Base-by-base conservation (phyloP, 2,888 invertebrate genomes). In the Callyntrura guangdongensis region DNA sequence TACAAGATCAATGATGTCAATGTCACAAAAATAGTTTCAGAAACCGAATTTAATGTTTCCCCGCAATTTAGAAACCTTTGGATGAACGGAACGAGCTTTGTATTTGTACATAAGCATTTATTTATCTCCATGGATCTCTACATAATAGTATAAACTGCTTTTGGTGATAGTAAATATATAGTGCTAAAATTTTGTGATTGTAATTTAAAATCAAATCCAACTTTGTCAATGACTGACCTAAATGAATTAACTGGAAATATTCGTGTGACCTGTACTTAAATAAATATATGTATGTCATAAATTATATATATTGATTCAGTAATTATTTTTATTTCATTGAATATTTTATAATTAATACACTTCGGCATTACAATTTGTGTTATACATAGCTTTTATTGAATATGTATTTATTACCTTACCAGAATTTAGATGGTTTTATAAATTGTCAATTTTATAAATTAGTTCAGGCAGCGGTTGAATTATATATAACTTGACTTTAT, bases 251-350 rank as follows among this genome's bases (percentile, higher is more conserved):
- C n/a, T 53, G n/a, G 12, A 53, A 53, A 53, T 53, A 9, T 53
- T 2, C 53, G 8, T 53, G 2, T 14, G 12, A 53, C n/a, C 12
- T 53, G n/a, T 53, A 53, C 53, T 9, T 53, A 53, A 53, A 47
- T 59, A 64, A 64, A 9, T 64, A 25, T 5, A 25, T 64, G 64
- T 25, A 25, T 64, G 25, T 1, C 25, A 64, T 25, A 22, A 64
- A 25, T 11, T 5, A 64, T 64, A 25, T 64, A 25, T 59, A 59
- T 27, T 56, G 53, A 27, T 79, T 79, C 79, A 74, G 72, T 74
- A 74, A 49, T 74, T 67, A n/a, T 59, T 79, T 77, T 79, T 79
- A 79, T 79, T 79, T 6, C 22, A 22, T 77, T 77, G 25, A 22
- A 25, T 77, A 49, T 53, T 36, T 36, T 79, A 27, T 59, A 56